Conservation (phyloP, 2,888 invertebrate species). For the Drosophila robusta region DNA sequence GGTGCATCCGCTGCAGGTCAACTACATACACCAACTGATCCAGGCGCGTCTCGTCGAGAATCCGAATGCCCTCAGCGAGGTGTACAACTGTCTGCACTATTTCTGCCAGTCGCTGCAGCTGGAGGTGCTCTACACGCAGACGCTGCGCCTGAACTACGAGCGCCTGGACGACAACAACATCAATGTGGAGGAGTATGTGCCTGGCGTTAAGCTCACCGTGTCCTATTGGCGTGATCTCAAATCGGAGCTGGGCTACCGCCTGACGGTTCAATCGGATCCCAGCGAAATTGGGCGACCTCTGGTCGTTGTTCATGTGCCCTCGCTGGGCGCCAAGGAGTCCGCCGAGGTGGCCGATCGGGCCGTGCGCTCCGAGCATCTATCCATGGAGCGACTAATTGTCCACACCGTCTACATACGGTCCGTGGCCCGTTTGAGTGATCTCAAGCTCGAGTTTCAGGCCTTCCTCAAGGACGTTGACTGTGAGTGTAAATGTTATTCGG, state of each 20-base stretch:
- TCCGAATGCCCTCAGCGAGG: constrained; percentile 91
- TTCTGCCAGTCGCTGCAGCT: constrained; percentile 98
- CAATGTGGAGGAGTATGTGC: constrained; percentile 95
- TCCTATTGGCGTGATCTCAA: constrained; percentile 95
- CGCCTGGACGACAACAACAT: constrained; percentile 95
- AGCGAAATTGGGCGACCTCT: constrained; percentile 92
- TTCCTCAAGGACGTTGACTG: constrained; percentile 90
- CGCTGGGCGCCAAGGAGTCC: constrained; percentile 84
- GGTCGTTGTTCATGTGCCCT: constrained; percentile 89
- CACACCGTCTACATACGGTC: constrained; percentile 98
- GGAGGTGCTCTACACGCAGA: constrained; percentile 95
- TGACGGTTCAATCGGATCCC: constrained; percentile 95
- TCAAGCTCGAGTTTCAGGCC: constrained; percentile 88
- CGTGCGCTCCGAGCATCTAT: constrained; percentile 95
- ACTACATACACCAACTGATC: constrained; percentile 96
- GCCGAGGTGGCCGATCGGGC: constrained; percentile 91
- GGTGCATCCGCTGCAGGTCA: constrained; percentile 96
- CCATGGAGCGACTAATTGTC: constrained; percentile 96
- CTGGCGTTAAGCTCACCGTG: constrained; percentile 95
- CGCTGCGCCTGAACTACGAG: constrained; percentile 93
- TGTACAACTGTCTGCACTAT: constrained; percentile 93
- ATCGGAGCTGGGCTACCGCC: constrained; percentile 94
- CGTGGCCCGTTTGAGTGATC: constrained; percentile 92
- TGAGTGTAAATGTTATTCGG: constrained; percentile 86
- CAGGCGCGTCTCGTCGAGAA: constrained; percentile 93